These are phyloP conservation scores for Cryptophagus acutangulus DNA, from an alignment of 2,888 invertebrate species.

Conservation along the genomic window DNA sequence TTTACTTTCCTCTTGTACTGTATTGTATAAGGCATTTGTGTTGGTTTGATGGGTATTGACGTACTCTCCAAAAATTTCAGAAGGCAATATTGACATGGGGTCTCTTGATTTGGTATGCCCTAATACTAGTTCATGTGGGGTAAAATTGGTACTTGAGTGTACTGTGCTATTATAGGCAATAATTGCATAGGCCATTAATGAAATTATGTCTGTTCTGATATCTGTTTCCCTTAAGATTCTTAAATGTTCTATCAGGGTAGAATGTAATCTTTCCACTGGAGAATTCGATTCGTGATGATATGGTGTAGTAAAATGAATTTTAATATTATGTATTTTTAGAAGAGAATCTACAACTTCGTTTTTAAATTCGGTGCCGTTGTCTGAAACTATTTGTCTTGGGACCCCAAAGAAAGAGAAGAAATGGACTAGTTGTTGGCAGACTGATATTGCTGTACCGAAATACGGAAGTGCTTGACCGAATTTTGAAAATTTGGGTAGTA, in stretches of 20 bases:
- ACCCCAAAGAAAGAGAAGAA: conserved; percentile 12
- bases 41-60: conserved; percentile 12
- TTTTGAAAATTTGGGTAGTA: conserved; percentile 27
- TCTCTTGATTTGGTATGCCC: conserved; percentile 18
- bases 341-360: conserved; percentile 16
- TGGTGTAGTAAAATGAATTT: conserved; percentile 19
- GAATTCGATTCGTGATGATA: conserved; percentile 20
- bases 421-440: conserved; percentile 10
- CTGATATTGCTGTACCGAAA: conserved; percentile 6
- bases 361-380: conserved; percentile 21
- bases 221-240: conserved; percentile 12
- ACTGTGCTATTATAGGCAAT: conserved; percentile 18
- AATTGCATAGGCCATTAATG: conserved; percentile 14
- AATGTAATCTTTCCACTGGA: conserved; percentile 23
- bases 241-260: conserved; percentile 21
- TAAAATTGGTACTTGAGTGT: conserved; percentile 15
- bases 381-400: conserved; percentile 17
- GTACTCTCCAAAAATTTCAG: conserved; percentile 13
- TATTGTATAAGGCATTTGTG: conserved; percentile 10
- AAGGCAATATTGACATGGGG: conserved; percentile 11
- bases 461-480: conserved; percentile 22
- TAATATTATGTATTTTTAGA: conserved; percentile 19
- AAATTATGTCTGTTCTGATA: conserved; percentile 3
- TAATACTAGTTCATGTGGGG: conserved; percentile 17
- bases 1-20: too few species aligned